These are phyloP conservation scores for Enteromius anoplus DNA, from an alignment of 2,797 vertebrate species.

Conservation along the genomic window DNA sequence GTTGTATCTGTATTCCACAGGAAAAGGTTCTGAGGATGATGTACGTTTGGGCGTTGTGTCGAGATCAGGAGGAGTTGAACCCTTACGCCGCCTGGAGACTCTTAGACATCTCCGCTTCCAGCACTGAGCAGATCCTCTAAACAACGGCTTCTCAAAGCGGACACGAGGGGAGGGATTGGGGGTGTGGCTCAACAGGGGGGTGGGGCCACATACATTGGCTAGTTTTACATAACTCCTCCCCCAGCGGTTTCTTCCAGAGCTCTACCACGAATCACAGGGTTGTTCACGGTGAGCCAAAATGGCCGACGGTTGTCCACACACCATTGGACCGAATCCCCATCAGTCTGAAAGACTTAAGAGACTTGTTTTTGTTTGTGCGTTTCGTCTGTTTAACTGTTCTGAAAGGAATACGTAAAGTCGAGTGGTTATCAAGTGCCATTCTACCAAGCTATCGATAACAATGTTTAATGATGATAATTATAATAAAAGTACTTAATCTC, in stretches of 20 bases:
- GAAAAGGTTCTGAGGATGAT: constrained; percentile 93
- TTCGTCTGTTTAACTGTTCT: constrained; percentile 5
- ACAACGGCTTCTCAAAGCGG: not conserved
- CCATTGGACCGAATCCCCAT: constrained; percentile 13
- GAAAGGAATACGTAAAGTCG: not conserved
- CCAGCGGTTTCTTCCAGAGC: constrained; percentile 3
- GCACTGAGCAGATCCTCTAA: constrained; percentile 93
- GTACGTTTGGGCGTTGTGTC: constrained; percentile 95
- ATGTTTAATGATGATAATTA: constrained; percentile 3
- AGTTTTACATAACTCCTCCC: constrained; percentile 3
- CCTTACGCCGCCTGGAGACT: constrained; percentile 92
- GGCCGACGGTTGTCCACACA: not conserved
- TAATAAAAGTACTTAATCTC: constrained; percentile 14
- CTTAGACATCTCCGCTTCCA: constrained; percentile 91
- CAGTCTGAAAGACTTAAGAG: constrained; percentile 26
- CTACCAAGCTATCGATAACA: not conserved
- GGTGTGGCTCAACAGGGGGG: not conserved
- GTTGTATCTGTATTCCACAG: constrained; percentile 67
- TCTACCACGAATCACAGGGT: not conserved
- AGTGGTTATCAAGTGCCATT: constrained; percentile 27
- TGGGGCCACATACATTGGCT: not conserved
- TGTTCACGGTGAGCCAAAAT: not conserved
- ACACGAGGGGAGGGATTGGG: not conserved
- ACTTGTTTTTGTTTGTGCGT: constrained; percentile 13
- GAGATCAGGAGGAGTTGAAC: constrained; percentile 94